Evolutionary conservation across 2,113 vertebrate genomes (phyloP), one percentile per base, ranked within the genome.

Genomic region (Bubo scandiacus): DNA sequence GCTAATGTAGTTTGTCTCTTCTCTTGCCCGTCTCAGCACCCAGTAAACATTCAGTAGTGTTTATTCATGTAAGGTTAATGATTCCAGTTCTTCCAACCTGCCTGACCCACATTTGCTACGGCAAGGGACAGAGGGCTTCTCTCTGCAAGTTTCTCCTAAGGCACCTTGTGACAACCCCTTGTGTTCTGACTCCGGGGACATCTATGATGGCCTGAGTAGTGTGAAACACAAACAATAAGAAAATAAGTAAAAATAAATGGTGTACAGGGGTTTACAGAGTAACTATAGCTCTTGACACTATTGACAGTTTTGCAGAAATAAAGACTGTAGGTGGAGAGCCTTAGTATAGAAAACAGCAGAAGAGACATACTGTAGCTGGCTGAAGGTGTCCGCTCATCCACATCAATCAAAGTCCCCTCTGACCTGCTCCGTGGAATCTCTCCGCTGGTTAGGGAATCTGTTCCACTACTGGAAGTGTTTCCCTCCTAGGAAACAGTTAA

Each of bases 331-430:
- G 5, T 29, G 7, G 20, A 51, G 23, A 71, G 20, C 11, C 22
- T 65, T 61, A 30, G 19, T 36, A 63, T 5, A 83, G 23, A 67
- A 88, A 74, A 45, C 12, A 68, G 38, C 38, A 66, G 97, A 99
- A 98, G 98, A 97, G 96, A 96, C 68, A 94, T 94, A 95, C 94
- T 98, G 92, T 97, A 96, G 81, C 67, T 97, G 92, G 96, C 94
- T 75, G 98, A 94, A 80, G 97, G 58, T 49, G 78, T 90, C 77
- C 1, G 91, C 32, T 98, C 98, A 93, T 98, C 98, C 87, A 98
- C 97, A 82, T 99, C 99, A 94, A 99, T 97, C 92, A 99, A 97
- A 62, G 98, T 98, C 30, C 99, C 99, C 96, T 99, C 99, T 52
- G 99, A 99, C 92, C 91, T 98, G 95, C 98, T 99, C 70, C 96